These are phyloP conservation scores for Threskiornis aethiopicus DNA, from an alignment of 2,797 vertebrate genomes.

Conservation along the genomic window DNA sequence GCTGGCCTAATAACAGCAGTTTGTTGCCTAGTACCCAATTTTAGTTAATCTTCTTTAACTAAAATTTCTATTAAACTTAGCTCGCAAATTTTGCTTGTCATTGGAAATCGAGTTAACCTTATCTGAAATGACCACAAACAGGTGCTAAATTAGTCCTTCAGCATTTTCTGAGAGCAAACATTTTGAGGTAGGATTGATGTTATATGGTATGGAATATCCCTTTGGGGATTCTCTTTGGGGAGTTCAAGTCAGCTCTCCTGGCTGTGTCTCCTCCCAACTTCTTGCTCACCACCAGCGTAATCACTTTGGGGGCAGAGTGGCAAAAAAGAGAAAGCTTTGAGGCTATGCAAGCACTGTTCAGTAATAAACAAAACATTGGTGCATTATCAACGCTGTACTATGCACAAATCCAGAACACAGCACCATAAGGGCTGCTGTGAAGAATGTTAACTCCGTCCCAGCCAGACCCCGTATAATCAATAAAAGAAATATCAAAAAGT, in stretches of 20 bases:
- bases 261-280: background rate
- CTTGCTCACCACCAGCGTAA: background rate
- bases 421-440: background rate
- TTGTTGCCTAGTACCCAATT: background rate
- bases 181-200: background rate
- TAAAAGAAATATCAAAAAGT: background rate
- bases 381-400: background rate
- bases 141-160: background rate
- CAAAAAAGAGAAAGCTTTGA: background rate
- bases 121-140: background rate
- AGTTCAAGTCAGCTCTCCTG: background rate
- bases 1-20: background rate
- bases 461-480: background rate
- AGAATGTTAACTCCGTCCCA: background rate
- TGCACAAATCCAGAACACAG: background rate
- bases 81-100: background rate
- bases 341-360: background rate
- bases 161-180: background rate
- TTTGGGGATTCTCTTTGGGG: background rate
- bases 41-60: background rate
- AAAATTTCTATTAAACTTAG: background rate
- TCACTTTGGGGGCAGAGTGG: background rate
- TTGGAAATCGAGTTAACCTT: background rate
- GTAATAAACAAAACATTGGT: background rate
- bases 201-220: background rate